These are phyloP conservation scores for Himalopsyche tibetana DNA, from an alignment of 2,888 invertebrate genomes.

Conservation along the genomic window DNA sequence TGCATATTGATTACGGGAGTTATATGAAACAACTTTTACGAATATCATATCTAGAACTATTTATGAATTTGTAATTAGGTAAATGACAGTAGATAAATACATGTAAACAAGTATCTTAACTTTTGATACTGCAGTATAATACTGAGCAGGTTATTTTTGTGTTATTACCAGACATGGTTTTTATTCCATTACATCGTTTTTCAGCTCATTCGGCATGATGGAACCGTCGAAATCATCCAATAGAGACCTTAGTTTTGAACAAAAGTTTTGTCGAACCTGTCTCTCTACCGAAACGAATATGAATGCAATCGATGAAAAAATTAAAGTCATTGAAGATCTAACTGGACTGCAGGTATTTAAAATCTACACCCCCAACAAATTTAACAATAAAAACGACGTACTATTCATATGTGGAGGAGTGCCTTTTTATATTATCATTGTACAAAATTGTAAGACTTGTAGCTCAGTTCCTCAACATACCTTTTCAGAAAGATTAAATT, in stretches of 20 bases:
- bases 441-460: neutral
- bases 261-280: constrained; percentile 6
- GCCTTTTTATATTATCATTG: neutral
- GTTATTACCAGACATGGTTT: too few relatives aligned
- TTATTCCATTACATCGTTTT: neutral
- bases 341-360: neutral
- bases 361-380: neutral
- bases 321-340: neutral
- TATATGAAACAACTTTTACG: too few relatives aligned
- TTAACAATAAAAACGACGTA: neutral
- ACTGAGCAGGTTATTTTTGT: too few relatives aligned
- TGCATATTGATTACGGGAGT: too few relatives aligned
- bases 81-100: too few relatives aligned
- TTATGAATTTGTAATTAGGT: too few relatives aligned
- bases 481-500: too few relatives aligned
- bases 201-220: neutral
- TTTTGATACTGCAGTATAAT: too few relatives aligned
- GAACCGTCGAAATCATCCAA: neutral
- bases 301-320: constrained; percentile 5
- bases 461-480: too few relatives aligned
- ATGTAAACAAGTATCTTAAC: too few relatives aligned
- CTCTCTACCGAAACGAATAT: neutral
- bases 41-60: too few relatives aligned
- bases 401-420: too few relatives aligned
- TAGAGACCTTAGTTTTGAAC: neutral